Evolutionary conservation across 2,797 vertebrate species (phyloP), one percentile per base, ranked within the genome.

Genomic region (Neomorphus geoffroyi): DNA sequence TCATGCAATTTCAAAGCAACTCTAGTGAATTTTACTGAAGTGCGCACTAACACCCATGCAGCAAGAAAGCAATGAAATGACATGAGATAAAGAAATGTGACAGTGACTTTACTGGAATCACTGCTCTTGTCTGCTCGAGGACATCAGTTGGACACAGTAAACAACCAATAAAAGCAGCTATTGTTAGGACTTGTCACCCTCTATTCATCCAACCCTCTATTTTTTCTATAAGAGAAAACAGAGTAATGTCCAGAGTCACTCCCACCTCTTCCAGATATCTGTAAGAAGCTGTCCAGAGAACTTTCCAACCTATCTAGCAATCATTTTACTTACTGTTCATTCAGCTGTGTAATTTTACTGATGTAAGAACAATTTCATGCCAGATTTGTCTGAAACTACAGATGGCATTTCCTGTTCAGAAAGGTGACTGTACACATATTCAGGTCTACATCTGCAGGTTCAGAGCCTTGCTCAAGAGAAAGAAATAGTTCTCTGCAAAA

Each of bases 281-380:
- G 43, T 80, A 90, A 65, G 86, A 86, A 85, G 78, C 53, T 91
- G 67, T 75, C 50, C 18, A 66, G 87, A 92, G 72, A 93, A 35
- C 51, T 53, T 69, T 79, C 65, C 65, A 91, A 50, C 87, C 43
- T 93, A 65, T 80, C 86, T 57, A 88, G 88, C 80, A 58, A 86
- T 69, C 26, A 53, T 50, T 71, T 53, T 64, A 66, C n/a, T 81
- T 58, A 41, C 13, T 74, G 21, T 18, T 73, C 53, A 53, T 60
- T 61, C 33, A 85, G 35, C 8, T 61, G 22, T 64, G 15, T 27
- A 22, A 23, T 43, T 70, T 30, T 30, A 41, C 35, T 69, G 35
- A 60, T n/a, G n/a, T 56, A 30, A 70, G 23, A 91, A 54, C 22
- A 56, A 30, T 60, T 53, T 46, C 3, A 10, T 9, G 23, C 12